phyloP scores from a whole-genome alignment of 2,888 invertebrate genomes.

The Folsomia candida region DNA sequence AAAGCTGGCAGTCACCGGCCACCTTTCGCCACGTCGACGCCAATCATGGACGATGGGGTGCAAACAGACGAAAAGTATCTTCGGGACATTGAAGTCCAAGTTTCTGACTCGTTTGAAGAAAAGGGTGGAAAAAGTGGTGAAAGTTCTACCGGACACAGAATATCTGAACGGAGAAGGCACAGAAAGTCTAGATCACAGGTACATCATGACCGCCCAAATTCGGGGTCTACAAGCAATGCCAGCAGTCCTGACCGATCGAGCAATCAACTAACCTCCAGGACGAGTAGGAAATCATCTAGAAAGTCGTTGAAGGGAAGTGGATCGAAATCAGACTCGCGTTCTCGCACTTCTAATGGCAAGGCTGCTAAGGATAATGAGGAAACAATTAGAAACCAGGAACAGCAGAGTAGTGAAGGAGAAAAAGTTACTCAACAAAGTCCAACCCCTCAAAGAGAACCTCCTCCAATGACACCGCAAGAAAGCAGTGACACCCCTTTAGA shows the following conservation, averaged over 20 bases:
- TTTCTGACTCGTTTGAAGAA: conserved; percentile 30
- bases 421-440: not conserved
- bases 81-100: conserved; percentile 41
- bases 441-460: not conserved
- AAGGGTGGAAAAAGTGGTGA: not conserved
- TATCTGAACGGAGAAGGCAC: conserved; percentile 34
- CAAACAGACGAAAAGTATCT: conserved; percentile 41
- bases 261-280: conserved; percentile 18
- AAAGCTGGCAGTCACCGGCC: conserved; percentile 13
- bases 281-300: conserved; percentile 31
- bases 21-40: conserved; percentile 38
- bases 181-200: conserved; percentile 17
- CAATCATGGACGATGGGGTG: conserved; percentile 39
- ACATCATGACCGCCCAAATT: not conserved
- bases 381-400: not conserved
- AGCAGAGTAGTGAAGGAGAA: conserved; percentile 5
- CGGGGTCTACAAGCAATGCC: not conserved
- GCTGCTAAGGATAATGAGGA: conserved; percentile 56
- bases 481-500: conserved; percentile 35
- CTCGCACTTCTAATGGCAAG: conserved; percentile 57
- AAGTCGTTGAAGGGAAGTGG: conserved; percentile 26
- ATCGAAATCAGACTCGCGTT: conserved; percentile 16
- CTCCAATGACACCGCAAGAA: conserved; percentile 17
- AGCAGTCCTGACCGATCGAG: conserved; percentile 22
- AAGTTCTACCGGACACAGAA: conserved; percentile 23